Percentiles rank a stretch among this genome's conserved stretches.
phyloP scores from a whole-genome alignment of 2,797 vertebrate species.

The Epinephelus awoara region DNA sequence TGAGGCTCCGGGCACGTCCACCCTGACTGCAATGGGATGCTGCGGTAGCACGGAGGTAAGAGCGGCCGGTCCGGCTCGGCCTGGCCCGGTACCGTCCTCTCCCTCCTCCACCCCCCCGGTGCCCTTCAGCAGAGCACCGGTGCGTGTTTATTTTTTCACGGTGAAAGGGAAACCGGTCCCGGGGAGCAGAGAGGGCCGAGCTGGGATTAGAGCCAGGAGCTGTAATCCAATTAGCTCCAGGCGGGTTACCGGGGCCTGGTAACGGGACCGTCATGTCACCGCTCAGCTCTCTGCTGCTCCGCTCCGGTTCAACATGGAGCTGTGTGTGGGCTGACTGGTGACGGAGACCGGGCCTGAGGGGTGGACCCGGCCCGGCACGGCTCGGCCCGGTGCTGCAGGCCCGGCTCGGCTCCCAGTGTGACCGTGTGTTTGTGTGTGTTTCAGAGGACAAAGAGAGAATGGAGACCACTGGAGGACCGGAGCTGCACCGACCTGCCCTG shows the following conservation, averaged over 20 bases:
- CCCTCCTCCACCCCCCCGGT: conserved; percentile 3
- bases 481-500: conserved; percentile 98
- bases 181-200: conserved; percentile 47
- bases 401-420: conserved; percentile 17
- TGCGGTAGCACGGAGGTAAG: conserved; percentile 89
- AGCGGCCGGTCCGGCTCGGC: conserved; percentile 1
- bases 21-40: conserved; percentile 88
- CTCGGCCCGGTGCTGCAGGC: conserved; percentile 15
- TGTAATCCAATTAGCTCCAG: conserved; percentile 70
- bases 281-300: neutral
- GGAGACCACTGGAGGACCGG: conserved; percentile 97
- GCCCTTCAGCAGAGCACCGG: conserved; percentile 47
- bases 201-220: conserved; percentile 63
- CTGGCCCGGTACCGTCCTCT: conserved; percentile 12
- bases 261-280: conserved; percentile 5
- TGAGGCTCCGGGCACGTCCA: conserved; percentile 75
- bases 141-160: conserved; percentile 9
- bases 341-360: conserved; percentile 6
- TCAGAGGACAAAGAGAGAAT: conserved; percentile 97
- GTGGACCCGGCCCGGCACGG: neutral
- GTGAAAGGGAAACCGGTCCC: conserved; percentile 36
- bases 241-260: conserved; percentile 34
- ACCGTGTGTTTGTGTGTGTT: conserved; percentile 58
- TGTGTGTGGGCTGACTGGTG: neutral
- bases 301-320: neutral